Evolutionary conservation across 2,888 invertebrate species (phyloP), one percentile per base, ranked within the genome.

Genomic region (Noctua janthe): DNA sequence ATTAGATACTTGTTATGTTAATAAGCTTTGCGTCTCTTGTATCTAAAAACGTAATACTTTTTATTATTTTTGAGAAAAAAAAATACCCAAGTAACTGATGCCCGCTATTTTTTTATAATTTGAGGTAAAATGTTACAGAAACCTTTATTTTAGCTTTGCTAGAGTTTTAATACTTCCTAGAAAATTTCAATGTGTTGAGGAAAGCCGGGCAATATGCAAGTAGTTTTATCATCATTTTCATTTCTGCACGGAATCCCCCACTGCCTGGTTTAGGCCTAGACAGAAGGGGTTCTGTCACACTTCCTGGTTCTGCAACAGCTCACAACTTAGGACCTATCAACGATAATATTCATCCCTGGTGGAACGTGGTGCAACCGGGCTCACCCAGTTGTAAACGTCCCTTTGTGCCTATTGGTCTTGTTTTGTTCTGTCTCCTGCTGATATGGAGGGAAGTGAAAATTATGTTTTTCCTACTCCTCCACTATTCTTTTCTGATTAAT

Each of bases 1-100:
- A 11, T n/a, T 10, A n/a, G 1, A 76, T 76, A 59, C 76, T 47
- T 76, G 56, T 76, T 76, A 76, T 76, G 76, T 47, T 59, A 76
- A 76, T 76, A 35, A 17, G 23, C 23, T 69, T 35, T 29, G 29
- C 7, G 3, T 59, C n/a, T 13, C n/a, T 59, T 59, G 73, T 39
- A 5, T 49, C 8, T 49, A 72, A 51, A 73, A 20, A 74, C 3
- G 39, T 17, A 39, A n/a, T 13, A 51, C 8, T 39, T 73, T n/a
- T 49, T 71, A 39, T 10, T 3, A 51, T 39, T 51, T 64, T 64
- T 64, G 35, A 35, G 64, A 64, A 1, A 10, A 35, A 62, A 62
- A 29, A 62, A 62, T 35, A 62, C 1, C 17, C 62, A 62, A 35
- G 8, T 62, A 8, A 17, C 35, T 8, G 64, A 64, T 35, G 64